phyloP scores from a whole-genome alignment of 1,140 invertebrate genomes.

The Papilio helenus region DNA sequence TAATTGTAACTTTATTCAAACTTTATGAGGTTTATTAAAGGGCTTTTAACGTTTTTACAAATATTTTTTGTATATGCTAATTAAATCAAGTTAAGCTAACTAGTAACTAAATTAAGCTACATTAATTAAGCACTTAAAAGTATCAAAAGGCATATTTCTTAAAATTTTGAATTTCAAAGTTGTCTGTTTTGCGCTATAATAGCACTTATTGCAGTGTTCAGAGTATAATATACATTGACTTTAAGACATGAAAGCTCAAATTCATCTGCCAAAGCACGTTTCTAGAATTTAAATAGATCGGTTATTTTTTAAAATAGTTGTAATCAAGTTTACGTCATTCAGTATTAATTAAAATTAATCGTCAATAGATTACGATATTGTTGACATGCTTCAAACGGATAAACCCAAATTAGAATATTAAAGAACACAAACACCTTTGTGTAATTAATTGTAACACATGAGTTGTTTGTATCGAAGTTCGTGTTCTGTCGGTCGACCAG shows the following conservation, averaged over 20 bases:
- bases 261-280: background rate
- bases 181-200: background rate
- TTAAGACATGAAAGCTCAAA: background rate
- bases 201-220: background rate
- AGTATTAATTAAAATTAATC: background rate
- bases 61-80: background rate
- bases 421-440: background rate
- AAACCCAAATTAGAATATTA: background rate
- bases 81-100: background rate
- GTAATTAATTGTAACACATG: background rate
- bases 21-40: too few species aligned
- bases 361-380: background rate
- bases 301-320: background rate
- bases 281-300: background rate
- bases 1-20: too few species aligned
- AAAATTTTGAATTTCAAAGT: background rate
- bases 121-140: background rate
- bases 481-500: constrained; percentile 14
- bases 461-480: constrained; percentile 20
- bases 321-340: too few species aligned
- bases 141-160: background rate
- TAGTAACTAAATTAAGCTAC: background rate
- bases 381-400: background rate
- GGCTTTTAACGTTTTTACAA: too few species aligned
- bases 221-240: background rate